Base-by-base conservation (phyloP, 2,113 vertebrate genomes). In the Acanthochromis polyacanthus region DNA sequence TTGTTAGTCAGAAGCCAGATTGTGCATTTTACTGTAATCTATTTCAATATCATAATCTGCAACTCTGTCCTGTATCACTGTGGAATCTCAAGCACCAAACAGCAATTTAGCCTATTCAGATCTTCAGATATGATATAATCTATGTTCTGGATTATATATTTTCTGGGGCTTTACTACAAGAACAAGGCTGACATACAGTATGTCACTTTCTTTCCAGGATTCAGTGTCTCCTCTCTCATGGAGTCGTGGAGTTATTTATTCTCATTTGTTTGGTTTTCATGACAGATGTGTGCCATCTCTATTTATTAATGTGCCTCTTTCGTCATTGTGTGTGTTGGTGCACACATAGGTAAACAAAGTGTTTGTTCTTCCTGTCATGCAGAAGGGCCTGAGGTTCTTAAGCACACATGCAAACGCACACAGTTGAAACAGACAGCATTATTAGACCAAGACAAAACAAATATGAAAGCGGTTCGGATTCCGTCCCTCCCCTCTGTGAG, bases 311-410 rank as follows among this genome's bases (percentile, higher is more conserved):
- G 22, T 5, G 2, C 36, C 60, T 68, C 43, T 59, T 45, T 68
- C 62, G 58, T 9, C 77, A 66, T 70, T 32, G 16, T 64, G 46
- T 80, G 61, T 72, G 62, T 78, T 62, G 0, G 10, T 61, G 43
- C 40, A 12, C 1, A 12, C 20, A 1, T 23, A 46, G 59, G 60
- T 74, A 78, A 75, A 83, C 70, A 68, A 46, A 17, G 30, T 55
- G 71, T 66, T 76, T 81, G 46, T 71, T 83, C 71, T 80, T 73
- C 56, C 56, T 70, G 59, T 77, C 64, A 32, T 15, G 22, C 38
- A 51, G 14, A 57, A 40, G 68, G n/a, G 72, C 50, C 50, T 40
- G 16, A 57, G 66, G 51, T 71, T 50, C n/a, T 53, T 0, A 7
- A n/a, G 20, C 64, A 53, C 68, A 45, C 25, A 15, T 51, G 40